These are phyloP conservation scores for Choristoneura fumiferana DNA, from an alignment of 1,140 invertebrate species.

Conservation along the genomic window DNA sequence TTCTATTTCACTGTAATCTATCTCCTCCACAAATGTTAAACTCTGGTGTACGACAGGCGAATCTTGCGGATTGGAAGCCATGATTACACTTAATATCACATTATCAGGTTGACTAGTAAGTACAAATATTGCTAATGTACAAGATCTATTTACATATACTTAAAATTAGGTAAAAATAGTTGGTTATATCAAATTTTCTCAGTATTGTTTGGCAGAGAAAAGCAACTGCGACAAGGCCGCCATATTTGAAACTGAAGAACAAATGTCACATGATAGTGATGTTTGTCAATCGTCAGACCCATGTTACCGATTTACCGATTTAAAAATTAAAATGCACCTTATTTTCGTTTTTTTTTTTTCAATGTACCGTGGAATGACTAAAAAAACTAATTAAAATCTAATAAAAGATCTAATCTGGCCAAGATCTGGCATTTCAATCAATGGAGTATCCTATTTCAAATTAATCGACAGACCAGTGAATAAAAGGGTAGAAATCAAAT, in stretches of 20 bases:
- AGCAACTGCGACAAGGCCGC: constrained; percentile 76
- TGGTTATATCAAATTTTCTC: constrained; percentile 63
- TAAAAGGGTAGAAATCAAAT: too few relatives aligned
- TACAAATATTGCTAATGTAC: constrained; percentile 39
- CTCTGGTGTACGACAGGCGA: constrained; percentile 67
- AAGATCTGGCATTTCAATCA: too few relatives aligned
- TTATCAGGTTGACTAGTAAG: constrained; percentile 67
- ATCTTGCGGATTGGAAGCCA: constrained; percentile 75
- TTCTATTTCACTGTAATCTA: constrained; percentile 76
- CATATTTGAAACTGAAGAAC: constrained; percentile 73
- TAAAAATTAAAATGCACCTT: too few relatives aligned
- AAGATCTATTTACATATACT: constrained; percentile 43
- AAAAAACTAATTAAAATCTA: too few relatives aligned
- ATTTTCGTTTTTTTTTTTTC: too few relatives aligned
- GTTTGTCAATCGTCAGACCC: background rate
- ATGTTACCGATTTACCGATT: constrained; percentile 27
- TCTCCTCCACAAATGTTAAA: constrained; percentile 71
- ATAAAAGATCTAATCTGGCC: too few relatives aligned
- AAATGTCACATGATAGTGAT: constrained; percentile 42
- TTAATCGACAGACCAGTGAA: too few relatives aligned
- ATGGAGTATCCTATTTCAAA: too few relatives aligned
- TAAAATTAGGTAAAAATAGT: constrained; percentile 60
- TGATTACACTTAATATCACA: constrained; percentile 74
- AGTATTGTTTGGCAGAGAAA: constrained; percentile 75
- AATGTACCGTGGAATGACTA: too few relatives aligned